These are phyloP conservation scores for Lytechinus variegatus DNA, from an alignment of 35 echinoderm and acorn worm species.

Conservation along the genomic window DNA sequence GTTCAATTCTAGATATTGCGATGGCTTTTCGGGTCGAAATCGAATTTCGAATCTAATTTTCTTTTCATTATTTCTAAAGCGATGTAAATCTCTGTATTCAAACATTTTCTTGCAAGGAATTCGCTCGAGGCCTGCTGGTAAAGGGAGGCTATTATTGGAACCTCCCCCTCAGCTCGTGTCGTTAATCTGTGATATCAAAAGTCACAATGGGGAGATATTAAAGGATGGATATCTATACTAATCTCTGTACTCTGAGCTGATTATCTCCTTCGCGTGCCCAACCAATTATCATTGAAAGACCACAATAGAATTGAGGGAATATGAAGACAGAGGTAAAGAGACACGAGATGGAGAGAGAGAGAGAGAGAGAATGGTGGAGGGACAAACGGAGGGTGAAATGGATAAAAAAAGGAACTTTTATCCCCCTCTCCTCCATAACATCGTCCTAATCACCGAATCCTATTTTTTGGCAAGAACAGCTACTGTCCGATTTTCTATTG, in stretches of 20 bases:
- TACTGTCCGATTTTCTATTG: not conserved
- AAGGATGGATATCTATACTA: not conserved
- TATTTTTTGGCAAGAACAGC: not conserved
- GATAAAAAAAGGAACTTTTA: not conserved
- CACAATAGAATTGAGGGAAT: not conserved
- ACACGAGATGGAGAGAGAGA: not conserved
- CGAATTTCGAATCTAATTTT: not conserved
- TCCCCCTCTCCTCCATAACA: not conserved
- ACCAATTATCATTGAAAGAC: not conserved
- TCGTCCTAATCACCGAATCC: not conserved
- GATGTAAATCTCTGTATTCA: not conserved
- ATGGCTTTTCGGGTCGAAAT: not conserved
- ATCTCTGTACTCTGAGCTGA: not conserved
- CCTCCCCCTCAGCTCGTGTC: not conserved
- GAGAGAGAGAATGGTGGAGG: not conserved
- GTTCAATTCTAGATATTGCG: not conserved
- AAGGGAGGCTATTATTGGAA: not conserved
- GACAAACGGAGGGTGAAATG: not conserved
- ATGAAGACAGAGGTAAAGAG: too few relatives aligned
- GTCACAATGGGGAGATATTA: not conserved
- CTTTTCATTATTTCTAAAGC: not conserved
- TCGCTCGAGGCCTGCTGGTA: not conserved
- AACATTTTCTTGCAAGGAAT: not conserved
- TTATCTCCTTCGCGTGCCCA: slow-evolving; percentile 16
- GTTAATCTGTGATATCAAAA: not conserved